These are phyloP conservation scores for Gephyroberyx darwinii DNA, from an alignment of 2,797 vertebrate species.

Conservation along the genomic window DNA sequence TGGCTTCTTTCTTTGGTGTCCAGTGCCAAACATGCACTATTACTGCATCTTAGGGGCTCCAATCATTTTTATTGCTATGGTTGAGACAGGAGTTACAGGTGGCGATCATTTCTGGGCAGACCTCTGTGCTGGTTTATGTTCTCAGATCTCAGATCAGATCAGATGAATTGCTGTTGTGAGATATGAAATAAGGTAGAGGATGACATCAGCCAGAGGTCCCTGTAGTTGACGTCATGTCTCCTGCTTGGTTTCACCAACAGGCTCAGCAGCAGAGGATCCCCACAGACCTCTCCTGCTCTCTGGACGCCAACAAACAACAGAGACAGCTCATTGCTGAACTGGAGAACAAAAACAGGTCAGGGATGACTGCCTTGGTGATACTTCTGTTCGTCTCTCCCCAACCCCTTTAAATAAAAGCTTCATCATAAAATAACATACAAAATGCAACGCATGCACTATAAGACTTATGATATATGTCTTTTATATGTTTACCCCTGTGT, in stretches of 20 bases:
- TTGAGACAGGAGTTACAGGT: conserved; percentile 42
- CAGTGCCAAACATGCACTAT: conserved; percentile 25
- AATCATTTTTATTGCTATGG: conserved; percentile 25
- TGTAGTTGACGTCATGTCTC: conserved; percentile 57
- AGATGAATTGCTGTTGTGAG: conserved; percentile 53
- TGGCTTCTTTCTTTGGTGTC: conserved; percentile 45
- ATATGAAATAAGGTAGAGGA: conserved; percentile 50
- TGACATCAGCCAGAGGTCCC: conserved; percentile 67
- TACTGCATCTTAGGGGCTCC: conserved; percentile 16
- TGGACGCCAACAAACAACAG: conserved; percentile 97
- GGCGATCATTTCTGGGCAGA: conserved; percentile 46
- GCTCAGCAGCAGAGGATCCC: conserved; percentile 89
- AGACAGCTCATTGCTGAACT: conserved; percentile 98
- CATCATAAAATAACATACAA: conserved; percentile 10
- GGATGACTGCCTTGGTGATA: conserved; percentile 31
- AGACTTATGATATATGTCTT: no score
- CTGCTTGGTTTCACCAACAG: conserved; percentile 76
- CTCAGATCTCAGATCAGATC: conserved; percentile 15
- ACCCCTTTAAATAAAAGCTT: neutral
- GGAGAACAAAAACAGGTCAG: conserved; percentile 98
- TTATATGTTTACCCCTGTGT: no score
- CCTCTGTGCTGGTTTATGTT: conserved; percentile 31
- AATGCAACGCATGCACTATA: conserved; percentile 2
- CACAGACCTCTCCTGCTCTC: conserved; percentile 92
- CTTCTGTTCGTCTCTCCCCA: conserved; percentile 24